These are phyloP conservation scores for Nerophis ophidion DNA, from an alignment of 2,113 vertebrate species.

Conservation along the genomic window DNA sequence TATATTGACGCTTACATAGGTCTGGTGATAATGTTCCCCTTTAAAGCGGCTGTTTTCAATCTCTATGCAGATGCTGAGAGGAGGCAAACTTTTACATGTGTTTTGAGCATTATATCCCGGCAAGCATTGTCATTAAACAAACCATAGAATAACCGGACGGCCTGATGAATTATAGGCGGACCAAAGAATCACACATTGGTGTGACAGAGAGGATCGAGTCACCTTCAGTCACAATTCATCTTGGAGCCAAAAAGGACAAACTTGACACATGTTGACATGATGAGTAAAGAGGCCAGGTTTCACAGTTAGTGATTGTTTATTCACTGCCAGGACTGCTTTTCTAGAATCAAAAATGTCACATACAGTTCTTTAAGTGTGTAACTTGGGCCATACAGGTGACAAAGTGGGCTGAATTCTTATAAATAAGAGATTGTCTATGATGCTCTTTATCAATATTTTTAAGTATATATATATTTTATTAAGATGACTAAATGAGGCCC, in stretches of 20 bases:
- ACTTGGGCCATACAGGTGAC: slow-evolving; percentile 15
- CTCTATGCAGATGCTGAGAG: no score
- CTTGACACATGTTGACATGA: slow-evolving; percentile 32
- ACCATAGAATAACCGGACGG: background rate
- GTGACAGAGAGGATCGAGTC: slow-evolving; percentile 40
- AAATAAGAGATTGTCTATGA: slow-evolving; percentile 52
- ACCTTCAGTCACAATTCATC: slow-evolving; percentile 64
- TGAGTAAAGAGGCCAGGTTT: slow-evolving; percentile 20
- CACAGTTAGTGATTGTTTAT: slow-evolving; percentile 20
- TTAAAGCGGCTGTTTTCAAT: no score
- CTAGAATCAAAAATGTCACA: slow-evolving; percentile 26
- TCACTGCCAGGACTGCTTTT: slow-evolving; percentile 8
- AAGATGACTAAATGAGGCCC: background rate
- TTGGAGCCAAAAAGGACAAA: slow-evolving; percentile 52
- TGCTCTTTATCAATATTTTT: slow-evolving; percentile 23
- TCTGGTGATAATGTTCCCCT: no score
- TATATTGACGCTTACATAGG: no score
- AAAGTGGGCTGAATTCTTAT: slow-evolving; percentile 20
- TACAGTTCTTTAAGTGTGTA: slow-evolving; percentile 4
- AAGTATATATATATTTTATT: slow-evolving; percentile 4
- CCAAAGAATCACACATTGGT: slow-evolving; percentile 45
- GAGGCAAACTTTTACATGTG: no score
- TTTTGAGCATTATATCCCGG: background rate
- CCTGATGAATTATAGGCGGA: slow-evolving; percentile 11
- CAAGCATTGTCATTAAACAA: background rate